Conservation (phyloP, 2,888 invertebrate genomes). For the Anaspis maculata region DNA sequence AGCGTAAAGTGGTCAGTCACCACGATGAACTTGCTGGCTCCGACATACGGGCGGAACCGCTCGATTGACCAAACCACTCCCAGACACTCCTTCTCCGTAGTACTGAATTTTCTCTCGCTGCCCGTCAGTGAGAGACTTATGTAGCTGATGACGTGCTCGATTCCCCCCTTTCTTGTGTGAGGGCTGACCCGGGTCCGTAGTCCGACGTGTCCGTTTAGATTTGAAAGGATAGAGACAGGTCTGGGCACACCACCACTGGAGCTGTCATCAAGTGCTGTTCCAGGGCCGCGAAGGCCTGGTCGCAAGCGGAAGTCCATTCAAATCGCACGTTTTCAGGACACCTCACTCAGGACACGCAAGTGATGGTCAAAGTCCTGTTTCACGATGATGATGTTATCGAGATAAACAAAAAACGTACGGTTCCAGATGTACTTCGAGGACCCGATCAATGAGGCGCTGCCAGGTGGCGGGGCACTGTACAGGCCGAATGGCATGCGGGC, state of each 20-base stretch:
- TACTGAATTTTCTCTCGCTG: too few relatives aligned
- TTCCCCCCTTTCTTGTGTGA: background rate
- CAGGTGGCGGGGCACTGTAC: too few relatives aligned
- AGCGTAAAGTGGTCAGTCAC: constrained; percentile 1
- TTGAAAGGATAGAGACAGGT: background rate
- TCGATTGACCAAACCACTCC: too few relatives aligned
- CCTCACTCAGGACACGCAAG: background rate
- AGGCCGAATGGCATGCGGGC: too few relatives aligned
- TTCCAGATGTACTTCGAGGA: constrained; percentile 11
- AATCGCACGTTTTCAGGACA: too few relatives aligned
- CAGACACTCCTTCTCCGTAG: too few relatives aligned
- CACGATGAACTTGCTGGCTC: constrained; percentile 1
- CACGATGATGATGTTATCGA: constrained; percentile 23
- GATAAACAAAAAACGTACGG: constrained; percentile 13
- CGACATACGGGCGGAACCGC: background rate
- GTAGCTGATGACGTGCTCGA: background rate
- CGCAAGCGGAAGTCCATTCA: too few relatives aligned
- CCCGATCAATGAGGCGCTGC: constrained; percentile 8
- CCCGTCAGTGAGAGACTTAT: background rate
- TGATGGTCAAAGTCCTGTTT: constrained; percentile 13
- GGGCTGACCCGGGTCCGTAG: background rate
- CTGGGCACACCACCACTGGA: too few relatives aligned
- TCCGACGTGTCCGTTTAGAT: background rate
- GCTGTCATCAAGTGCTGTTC: too few relatives aligned
- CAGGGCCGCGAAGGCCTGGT: too few relatives aligned